Evolutionary conservation across 2,888 invertebrate genomes (phyloP).

Genomic region (Drosophila vallismaia): DNA sequence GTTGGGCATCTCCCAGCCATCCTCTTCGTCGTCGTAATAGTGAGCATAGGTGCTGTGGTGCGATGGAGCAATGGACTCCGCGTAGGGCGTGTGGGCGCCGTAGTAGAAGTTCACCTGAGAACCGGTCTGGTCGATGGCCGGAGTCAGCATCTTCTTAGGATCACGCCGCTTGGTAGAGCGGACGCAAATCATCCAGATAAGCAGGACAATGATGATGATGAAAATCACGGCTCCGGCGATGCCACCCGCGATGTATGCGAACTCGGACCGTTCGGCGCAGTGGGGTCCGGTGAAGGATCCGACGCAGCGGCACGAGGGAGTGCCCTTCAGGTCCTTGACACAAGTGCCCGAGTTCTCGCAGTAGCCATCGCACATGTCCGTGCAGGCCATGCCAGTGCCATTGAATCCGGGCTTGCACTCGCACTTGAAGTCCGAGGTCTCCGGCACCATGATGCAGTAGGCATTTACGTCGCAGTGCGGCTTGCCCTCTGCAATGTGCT

Average conservation of each 20-base stretch:
- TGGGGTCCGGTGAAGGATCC: conserved; percentile 96
- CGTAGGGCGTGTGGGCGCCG: conserved; percentile 96
- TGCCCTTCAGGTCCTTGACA: conserved; percentile 92
- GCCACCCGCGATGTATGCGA: conserved; percentile 97
- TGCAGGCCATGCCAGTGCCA: conserved; percentile 92
- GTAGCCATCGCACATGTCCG: conserved; percentile 92
- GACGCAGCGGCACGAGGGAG: conserved; percentile 94
- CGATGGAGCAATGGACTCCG: conserved; percentile 97
- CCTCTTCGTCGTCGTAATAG: conserved; percentile 97
- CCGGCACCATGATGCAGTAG: conserved; percentile 92
- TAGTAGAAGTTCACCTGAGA: conserved; percentile 98
- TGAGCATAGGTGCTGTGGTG: conserved; percentile 98
- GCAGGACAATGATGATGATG: conserved; percentile 94
- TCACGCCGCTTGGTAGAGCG: conserved; percentile 94
- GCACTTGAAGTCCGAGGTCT: conserved; percentile 94
- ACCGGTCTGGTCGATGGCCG: conserved; percentile 95
- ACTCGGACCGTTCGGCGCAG: conserved; percentile 96
- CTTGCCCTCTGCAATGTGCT: conserved; percentile 89
- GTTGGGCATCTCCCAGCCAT: conserved; percentile 99
- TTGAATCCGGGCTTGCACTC: conserved; percentile 97
- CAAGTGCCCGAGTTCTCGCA: conserved; percentile 96
- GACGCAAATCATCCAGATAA: conserved; percentile 99
- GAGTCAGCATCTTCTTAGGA: conserved; percentile 95
- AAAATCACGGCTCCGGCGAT: conserved; percentile 97
- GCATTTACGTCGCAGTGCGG: conserved; percentile 95